phyloP scores from a whole-genome alignment of 1,140 invertebrate species.

The Drosophila malerkotliana region DNA sequence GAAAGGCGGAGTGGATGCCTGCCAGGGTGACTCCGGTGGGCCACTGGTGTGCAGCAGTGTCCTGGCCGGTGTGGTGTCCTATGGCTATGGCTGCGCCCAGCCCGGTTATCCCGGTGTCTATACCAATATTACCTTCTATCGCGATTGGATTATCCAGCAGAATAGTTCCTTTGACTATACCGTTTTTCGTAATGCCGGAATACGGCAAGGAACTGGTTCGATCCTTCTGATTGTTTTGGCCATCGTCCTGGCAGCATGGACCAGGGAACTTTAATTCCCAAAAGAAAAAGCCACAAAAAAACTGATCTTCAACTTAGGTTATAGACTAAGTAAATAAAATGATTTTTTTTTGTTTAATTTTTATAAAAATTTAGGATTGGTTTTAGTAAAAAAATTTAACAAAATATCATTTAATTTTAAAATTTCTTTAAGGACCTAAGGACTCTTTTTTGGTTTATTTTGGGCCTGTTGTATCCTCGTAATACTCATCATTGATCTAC shows the following conservation, averaged over 20 bases:
- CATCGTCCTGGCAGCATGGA: not conserved
- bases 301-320: slow-evolving; percentile 1
- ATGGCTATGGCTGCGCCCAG: slow-evolving; percentile 86
- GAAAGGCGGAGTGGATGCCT: slow-evolving; percentile 65
- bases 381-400: not conserved
- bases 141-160: slow-evolving; percentile 84
- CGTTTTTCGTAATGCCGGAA: slow-evolving; percentile 27
- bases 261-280: not conserved
- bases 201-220: not conserved
- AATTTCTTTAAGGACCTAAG: not conserved
- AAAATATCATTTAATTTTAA: not conserved
- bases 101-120: slow-evolving; percentile 86
- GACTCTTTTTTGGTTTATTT: too few species aligned
- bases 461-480: too few species aligned
- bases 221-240: slow-evolving; percentile 1
- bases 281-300: too few species aligned
- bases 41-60: slow-evolving; percentile 63
- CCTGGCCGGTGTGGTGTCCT: slow-evolving; percentile 85
- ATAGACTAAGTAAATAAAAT: not conserved
- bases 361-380: not conserved
- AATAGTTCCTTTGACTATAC: slow-evolving; percentile 60
- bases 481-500: too few species aligned
- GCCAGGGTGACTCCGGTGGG: slow-evolving; percentile 82
- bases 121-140: slow-evolving; percentile 86
- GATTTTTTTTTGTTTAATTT: not conserved